phyloP scores from a whole-genome alignment of 2,888 invertebrate genomes.

The Rhagophthalmus giganteus region DNA sequence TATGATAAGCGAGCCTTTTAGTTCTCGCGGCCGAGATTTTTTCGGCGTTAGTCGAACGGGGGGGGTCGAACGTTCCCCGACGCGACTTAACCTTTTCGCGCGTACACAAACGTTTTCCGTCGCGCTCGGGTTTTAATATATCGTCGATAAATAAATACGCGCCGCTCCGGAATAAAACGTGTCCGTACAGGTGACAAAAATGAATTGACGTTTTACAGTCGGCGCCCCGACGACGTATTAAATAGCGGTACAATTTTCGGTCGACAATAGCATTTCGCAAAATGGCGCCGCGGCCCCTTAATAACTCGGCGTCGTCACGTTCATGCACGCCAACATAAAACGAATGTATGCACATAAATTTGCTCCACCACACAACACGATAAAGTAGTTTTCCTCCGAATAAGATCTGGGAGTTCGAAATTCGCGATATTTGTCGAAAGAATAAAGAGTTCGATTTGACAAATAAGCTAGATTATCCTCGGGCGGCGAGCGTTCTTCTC shows the following conservation, averaged over 20 bases:
- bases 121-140: no score
- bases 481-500: no score
- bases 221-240: not conserved
- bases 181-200: not conserved
- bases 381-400: slow-evolving; percentile 32
- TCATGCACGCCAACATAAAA: slow-evolving; percentile 21
- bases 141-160: no score
- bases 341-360: slow-evolving; percentile 36
- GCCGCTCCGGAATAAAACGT: no score
- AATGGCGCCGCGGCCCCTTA: slow-evolving; percentile 22
- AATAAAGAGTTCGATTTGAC: slow-evolving; percentile 35
- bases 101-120: no score
- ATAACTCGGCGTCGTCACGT: slow-evolving; percentile 17
- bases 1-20: no score
- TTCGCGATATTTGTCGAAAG: slow-evolving; percentile 33
- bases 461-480: slow-evolving; percentile 33
- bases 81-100: no score
- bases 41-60: no score
- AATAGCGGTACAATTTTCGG: slow-evolving; percentile 18
- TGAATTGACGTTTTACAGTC: not conserved
- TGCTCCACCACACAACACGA: slow-evolving; percentile 24
- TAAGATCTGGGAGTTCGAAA: slow-evolving; percentile 25
- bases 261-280: slow-evolving; percentile 26
- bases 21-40: no score
- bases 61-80: no score